Evolutionary conservation across 1,140 invertebrate species (phyloP).

Genomic region (Saccostrea cuccullata): DNA sequence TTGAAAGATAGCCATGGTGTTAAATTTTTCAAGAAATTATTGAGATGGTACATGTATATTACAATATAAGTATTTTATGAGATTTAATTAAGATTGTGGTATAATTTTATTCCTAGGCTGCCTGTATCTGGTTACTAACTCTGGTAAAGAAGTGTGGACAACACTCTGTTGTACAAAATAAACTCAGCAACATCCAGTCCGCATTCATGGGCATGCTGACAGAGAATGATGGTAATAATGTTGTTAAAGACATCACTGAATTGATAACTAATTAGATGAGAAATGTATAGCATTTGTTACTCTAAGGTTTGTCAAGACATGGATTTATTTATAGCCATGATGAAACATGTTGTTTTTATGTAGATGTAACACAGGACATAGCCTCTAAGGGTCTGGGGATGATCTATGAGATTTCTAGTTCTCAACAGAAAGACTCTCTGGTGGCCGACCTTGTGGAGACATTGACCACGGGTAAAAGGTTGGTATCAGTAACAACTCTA

Average conservation of each 20-base stretch:
- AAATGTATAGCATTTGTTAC: not conserved
- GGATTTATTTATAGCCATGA: not conserved
- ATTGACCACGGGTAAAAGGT: constrained; percentile 86
- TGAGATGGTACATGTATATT: no score
- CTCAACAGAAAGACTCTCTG: constrained; percentile 85
- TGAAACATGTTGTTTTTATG: not conserved
- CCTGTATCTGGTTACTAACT: constrained; percentile 91
- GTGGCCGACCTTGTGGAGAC: constrained; percentile 89
- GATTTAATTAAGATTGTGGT: no score
- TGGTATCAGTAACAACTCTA: constrained; percentile 53
- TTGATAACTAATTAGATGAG: not conserved
- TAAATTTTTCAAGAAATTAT: no score
- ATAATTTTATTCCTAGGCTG: constrained; percentile 81
- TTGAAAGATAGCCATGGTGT: no score
- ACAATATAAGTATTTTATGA: no score
- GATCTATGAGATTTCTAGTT: constrained; percentile 88
- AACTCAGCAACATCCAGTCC: constrained; percentile 86
- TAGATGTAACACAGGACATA: constrained; percentile 91
- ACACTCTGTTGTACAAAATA: constrained; percentile 83
- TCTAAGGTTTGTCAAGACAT: not conserved
- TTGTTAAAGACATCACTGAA: not conserved
- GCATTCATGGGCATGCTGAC: constrained; percentile 92
- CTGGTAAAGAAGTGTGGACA: constrained; percentile 89
- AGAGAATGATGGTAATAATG: constrained; percentile 89
- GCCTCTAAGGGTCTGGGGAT: constrained; percentile 93